A percentile compares a stretch with the other conserved stretches of the same genome.
Conservation (phyloP, 2,113 vertebrate species). For the Psittacus erithacus region DNA sequence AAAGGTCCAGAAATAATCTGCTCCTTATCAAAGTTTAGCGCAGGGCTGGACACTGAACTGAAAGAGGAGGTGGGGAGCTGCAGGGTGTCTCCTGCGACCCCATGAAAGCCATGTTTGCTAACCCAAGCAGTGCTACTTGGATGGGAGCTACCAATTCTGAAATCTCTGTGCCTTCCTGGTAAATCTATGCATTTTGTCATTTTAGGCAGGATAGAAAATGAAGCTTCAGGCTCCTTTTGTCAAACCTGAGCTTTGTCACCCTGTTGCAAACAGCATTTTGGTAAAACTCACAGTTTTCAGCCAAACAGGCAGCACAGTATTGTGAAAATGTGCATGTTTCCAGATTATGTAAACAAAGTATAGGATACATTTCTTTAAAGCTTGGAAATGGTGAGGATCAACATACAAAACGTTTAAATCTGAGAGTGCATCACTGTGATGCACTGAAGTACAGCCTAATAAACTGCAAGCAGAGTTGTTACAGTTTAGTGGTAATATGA, state of each 20-base stretch:
- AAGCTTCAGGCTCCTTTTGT: neutral
- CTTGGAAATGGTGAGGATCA: neutral
- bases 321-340: neutral
- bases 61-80: neutral
- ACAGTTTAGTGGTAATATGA: neutral
- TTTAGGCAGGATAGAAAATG: neutral
- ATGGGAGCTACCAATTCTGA: neutral
- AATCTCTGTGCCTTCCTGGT: neutral
- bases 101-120: accelerated
- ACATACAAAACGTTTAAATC: neutral
- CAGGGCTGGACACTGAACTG: neutral
- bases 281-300: neutral
- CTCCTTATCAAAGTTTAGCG: neutral
- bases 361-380: neutral
- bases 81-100: accelerated
- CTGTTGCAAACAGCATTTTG: neutral
- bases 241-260: neutral
- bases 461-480: neutral
- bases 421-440: neutral
- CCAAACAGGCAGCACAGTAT: neutral
- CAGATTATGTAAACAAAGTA: neutral
- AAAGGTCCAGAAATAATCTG: neutral
- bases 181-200: neutral
- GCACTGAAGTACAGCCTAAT: neutral
- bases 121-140: neutral